Evolutionary conservation across 2,888 invertebrate genomes (phyloP).

Genomic region (Melangyna quadrimaculata): DNA sequence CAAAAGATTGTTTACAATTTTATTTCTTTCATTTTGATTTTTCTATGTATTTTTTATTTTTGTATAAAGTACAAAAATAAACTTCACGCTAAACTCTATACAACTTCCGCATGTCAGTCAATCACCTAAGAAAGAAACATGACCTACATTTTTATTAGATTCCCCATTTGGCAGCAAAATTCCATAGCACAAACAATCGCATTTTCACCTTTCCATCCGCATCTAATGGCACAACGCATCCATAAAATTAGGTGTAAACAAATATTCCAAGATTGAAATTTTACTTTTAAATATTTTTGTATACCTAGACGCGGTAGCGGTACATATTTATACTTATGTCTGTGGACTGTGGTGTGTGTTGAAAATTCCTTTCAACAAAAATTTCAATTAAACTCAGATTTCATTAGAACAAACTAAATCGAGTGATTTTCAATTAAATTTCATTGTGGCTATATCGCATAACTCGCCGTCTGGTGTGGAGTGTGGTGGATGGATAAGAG

Average conservation of each 20-base stretch:
- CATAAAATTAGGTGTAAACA: conserved; percentile 51
- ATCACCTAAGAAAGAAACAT: conserved; percentile 58
- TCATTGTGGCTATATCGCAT: no score
- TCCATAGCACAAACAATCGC: conserved; percentile 42
- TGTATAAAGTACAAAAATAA: not conserved
- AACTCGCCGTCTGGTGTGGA: not conserved
- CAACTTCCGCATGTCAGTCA: conserved; percentile 65
- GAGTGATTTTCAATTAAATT: conserved; percentile 53
- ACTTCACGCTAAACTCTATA: conserved; percentile 26
- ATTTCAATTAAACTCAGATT: conserved; percentile 43
- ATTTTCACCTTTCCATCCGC: conserved; percentile 55
- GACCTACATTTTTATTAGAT: conserved; percentile 52
- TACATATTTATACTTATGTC: no score
- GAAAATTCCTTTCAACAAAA: conserved; percentile 56
- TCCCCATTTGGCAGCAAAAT: conserved; percentile 54
- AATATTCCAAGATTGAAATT: conserved; percentile 39
- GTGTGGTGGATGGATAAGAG: not conserved
- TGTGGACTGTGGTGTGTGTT: conserved; percentile 21
- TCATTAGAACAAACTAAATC: conserved; percentile 58
- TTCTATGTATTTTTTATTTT: not conserved
- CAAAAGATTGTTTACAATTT: conserved; percentile 13
- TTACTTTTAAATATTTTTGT: conserved; percentile 46
- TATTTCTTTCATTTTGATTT: not conserved
- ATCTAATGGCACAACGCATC: conserved; percentile 29
- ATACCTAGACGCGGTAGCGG: not conserved